Evolutionary conservation across 2,888 invertebrate species (phyloP), one percentile per base, ranked within the genome.

Genomic region (Leptopilina drosophilae): DNA sequence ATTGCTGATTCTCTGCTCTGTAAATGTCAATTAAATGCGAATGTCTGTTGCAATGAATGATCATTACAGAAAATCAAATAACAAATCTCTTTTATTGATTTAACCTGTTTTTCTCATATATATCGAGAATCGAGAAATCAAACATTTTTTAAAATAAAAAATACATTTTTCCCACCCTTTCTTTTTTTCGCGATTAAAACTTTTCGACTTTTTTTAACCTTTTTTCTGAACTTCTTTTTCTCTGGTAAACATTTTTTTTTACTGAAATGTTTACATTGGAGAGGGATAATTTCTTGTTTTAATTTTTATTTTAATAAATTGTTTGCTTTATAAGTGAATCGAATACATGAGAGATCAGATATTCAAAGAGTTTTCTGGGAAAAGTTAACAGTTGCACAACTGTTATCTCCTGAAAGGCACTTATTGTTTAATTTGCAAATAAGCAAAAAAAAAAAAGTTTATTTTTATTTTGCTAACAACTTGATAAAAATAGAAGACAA

Each of bases 41-140:
- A 56, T 73, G 14, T 9, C 8, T 14, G 0, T 15, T 20, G 53
- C 33, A 33, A 56, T 73, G 56, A 56, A 56, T 33, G 33, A 26
- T 73, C 69, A 73, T 20, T 49, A 53, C 26, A 73, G 33, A 67
- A 33, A 56, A 14, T 69, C 33, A 73, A 73, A 73, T 33, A 73
- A 33, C 33, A 53, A 33, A 53, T 73, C 2, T 73, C 12, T 69
- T 26, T 2, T 26, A 33, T 73, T 73, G 14, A n/a, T 73, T 69
- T 53, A 67, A 49, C 46, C 26, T 67, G 12, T 46, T 49, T 67
- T 46, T 46, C 67, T 67, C 62, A 62, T 15, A 62, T 33, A 33
- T 33, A 42, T 20, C 8, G 20, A 15, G 7, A 62, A 62, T 62
- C 62, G 20, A 20, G 20, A 7, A 62, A 62, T 62, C 20, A 20